Base-by-base conservation (phyloP, 2,888 invertebrate species). In the Ichneumon xanthorius region DNA sequence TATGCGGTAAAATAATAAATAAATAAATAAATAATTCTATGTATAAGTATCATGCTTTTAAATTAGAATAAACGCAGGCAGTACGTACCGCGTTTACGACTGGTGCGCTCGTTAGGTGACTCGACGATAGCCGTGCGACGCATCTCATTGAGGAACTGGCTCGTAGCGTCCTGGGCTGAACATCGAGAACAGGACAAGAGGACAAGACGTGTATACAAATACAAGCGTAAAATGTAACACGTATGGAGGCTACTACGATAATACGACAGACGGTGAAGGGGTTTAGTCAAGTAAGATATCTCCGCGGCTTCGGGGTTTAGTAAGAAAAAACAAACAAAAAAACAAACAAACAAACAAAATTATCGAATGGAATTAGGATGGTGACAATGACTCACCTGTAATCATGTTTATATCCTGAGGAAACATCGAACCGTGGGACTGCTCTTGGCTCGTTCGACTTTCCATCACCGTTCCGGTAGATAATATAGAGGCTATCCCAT, bases 131-230 rank as follows among this genome's bases (percentile, higher is more conserved):
- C 91, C 68, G 88, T 87, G 82, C 92, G 92, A 77, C 93, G 89
- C 92, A 92, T 92, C 89, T 93, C 93, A 88, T 93, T 92, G 87
- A 93, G 90, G 89, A 92, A 93, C 85, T 92, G 90, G 87, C 90
- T 90, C 77, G 92, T 92, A 75, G 90, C 90, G 87, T 92, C 91
- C 77, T 86, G 86, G 50, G 83, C 93, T 93, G 90, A 79, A 88
- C 80, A 90, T 89, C 85, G 89, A 90, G 88, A 90, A 90, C 75
- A 89, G 86, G 89, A 89, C 83, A 88, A 88, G 48, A 85, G 80
- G 67, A 86, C 84, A 80, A 71, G 84, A 88, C 89, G 58, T 58
- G 89, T 89, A 89, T 87, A 85, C 76, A 85, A 40, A 72, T 61
- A 63, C 26, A 5, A n/a, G 55, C 48, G 70, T 80, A n/a, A 76